Evolutionary conservation across 2,797 vertebrate genomes (phyloP).

Genomic region (Danio jaintianensis): DNA sequence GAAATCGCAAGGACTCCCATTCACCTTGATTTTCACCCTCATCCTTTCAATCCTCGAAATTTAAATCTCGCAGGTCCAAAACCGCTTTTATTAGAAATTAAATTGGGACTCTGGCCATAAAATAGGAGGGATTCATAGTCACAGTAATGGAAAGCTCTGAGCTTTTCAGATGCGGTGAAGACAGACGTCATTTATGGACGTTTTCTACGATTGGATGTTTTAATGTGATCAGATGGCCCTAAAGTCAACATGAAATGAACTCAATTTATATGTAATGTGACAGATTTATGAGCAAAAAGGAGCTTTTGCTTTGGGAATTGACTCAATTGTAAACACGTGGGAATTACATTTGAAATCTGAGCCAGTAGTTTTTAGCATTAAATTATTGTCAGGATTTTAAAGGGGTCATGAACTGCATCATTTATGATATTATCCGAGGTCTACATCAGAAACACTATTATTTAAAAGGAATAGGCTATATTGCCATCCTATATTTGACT

Average conservation of each 20-base stretch:
- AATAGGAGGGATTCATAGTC: conserved; percentile 78
- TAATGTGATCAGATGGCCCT: conserved; percentile 15
- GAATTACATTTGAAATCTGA: not conserved
- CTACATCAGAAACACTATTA: too few relatives aligned
- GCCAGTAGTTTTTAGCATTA: not conserved
- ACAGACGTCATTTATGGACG: conserved; percentile 13
- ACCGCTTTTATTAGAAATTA: conserved; percentile 67
- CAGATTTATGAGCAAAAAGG: not conserved
- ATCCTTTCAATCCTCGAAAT: conserved; percentile 66
- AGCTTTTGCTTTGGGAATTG: not conserved
- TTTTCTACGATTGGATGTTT: conserved; percentile 19
- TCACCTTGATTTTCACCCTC: conserved; percentile 64
- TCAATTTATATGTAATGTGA: not conserved
- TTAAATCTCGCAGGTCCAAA: conserved; percentile 67
- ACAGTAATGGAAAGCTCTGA: conserved; percentile 69
- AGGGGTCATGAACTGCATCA: too few relatives aligned
- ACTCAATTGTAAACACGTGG: not conserved
- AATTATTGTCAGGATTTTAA: not conserved
- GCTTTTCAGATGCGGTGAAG: conserved; percentile 44
- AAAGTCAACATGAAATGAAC: conserved; percentile 13
- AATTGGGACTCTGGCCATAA: conserved; percentile 83
- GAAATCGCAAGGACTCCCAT: conserved; percentile 81
- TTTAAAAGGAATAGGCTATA: too few relatives aligned
- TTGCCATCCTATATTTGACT: too few relatives aligned
- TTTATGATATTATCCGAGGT: too few relatives aligned